Evolutionary conservation across 23 tunicate species (phyloP), one percentile per base, ranked within the genome.

Genomic region (Trididemnum nubilum): DNA sequence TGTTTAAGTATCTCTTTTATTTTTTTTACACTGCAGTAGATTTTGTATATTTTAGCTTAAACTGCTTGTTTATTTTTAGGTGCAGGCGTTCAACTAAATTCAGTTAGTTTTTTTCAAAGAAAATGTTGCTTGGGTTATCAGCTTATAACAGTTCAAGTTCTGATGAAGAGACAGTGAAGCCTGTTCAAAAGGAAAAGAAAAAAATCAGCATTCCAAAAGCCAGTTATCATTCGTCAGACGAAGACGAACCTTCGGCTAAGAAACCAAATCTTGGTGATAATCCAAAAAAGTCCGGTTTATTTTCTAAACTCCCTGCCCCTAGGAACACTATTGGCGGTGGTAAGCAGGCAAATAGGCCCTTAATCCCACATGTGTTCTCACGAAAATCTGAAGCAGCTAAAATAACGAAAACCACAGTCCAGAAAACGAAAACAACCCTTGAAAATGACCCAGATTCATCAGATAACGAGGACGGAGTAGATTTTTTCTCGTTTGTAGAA

Each of bases 221-320:
- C 1, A 67, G 15, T 33, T 21, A 65, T 29, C 27, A 35, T 26
- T 75, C 82, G 9, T 87, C 91, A 19, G 93, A 88, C 36, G 93
- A 88, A 35, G 93, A 88, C 22, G 92, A 87, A 33, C 93, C 93
- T 0, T 29, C 78, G 52, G 61, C 22, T 51, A 88, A 88, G 34
- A 82, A 38, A 52, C 18, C 64, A 29, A 88, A 77, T 33, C 15
- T 71, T 12, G 54, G 39, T 1, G 58, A 28, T 4, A 34, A 50
- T 4, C 33, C 59, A 3, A 3, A 36, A 60, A 1, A 33, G 51
- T 80, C 89, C 15, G 94, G 98, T 12, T 54, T 93, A 35, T 93
- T 93, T 84, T 78, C 98, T 0, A 87, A 88, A 75, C 89, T 93
- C n/a, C 98, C 98, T 1, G 79, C 98, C 64, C 98, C 98, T 18